These are phyloP conservation scores for Helicoverpa armigera DNA, from an alignment of 1,140 invertebrate genomes.

Conservation along the genomic window DNA sequence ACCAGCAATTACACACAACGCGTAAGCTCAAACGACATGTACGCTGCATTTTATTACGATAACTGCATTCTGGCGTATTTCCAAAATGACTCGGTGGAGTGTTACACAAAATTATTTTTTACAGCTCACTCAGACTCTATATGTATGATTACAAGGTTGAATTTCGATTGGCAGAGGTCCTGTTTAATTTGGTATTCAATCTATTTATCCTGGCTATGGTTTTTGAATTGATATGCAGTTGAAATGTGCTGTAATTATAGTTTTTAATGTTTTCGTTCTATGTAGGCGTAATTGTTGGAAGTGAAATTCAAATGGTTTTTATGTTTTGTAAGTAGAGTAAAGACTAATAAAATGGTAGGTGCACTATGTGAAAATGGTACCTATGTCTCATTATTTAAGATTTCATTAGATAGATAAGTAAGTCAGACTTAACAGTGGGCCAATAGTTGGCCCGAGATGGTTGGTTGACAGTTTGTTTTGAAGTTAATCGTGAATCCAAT, in stretches of 20 bases:
- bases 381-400: no score
- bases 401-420: no score
- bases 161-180: neutral
- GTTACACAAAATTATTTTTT: neutral
- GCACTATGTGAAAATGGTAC: no score
- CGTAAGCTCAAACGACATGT: neutral
- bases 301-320: no score
- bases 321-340: no score
- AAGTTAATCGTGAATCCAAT: no score
- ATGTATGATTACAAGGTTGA: neutral
- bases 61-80: constrained; percentile 3
- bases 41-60: constrained; percentile 21
- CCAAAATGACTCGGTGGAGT: neutral
- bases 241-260: neutral
- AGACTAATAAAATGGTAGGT: no score
- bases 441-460: no score
- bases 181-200: neutral
- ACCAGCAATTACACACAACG: neutral
- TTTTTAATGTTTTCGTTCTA: neutral
- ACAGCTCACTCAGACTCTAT: neutral
- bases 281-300: no score
- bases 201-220: neutral
- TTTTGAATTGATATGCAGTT: neutral
- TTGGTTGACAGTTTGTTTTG: no score
- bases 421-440: no score